Conservation (phyloP, 2,113 vertebrate genomes). For the Forbesichthys agassizii region DNA sequence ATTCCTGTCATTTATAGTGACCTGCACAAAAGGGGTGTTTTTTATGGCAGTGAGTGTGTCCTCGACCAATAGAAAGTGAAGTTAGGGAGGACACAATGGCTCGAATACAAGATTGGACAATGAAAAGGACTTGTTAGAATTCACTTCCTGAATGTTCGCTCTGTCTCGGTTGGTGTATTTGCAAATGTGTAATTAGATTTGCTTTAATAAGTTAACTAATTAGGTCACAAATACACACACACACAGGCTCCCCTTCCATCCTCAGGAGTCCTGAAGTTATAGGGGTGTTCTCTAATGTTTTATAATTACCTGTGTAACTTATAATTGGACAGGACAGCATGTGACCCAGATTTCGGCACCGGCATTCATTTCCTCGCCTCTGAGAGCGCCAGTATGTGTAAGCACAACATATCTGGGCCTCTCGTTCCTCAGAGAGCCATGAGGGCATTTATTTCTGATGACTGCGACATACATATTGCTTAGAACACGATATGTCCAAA, state of each 20-base stretch:
- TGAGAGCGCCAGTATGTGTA: constrained; percentile 23
- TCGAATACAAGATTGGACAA: no score
- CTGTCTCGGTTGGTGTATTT: no score
- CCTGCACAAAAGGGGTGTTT: no score
- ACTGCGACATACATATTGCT: constrained; percentile 62
- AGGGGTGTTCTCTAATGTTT: neutral
- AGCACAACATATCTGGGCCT: constrained; percentile 49
- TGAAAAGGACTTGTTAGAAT: no score
- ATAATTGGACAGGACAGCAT: neutral
- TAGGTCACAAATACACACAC: constrained; percentile 5
- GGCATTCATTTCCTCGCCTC: constrained; percentile 37
- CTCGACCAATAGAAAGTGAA: no score
- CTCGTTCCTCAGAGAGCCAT: constrained; percentile 50
- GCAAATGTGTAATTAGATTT: constrained; percentile 5
- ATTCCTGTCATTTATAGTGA: no score
- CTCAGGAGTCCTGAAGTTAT: neutral
- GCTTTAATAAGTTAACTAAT: constrained; percentile 34
- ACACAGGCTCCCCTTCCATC: neutral
- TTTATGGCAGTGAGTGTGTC: no score
- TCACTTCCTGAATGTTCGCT: no score
- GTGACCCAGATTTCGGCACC: constrained; percentile 57
- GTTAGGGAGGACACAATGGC: no score
- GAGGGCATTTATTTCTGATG: constrained; percentile 57
- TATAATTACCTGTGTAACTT: neutral
- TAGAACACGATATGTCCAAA: constrained; percentile 45